These are phyloP conservation scores for Malurus splendens DNA, from an alignment of 2,797 vertebrate genomes.

Conservation along the genomic window DNA sequence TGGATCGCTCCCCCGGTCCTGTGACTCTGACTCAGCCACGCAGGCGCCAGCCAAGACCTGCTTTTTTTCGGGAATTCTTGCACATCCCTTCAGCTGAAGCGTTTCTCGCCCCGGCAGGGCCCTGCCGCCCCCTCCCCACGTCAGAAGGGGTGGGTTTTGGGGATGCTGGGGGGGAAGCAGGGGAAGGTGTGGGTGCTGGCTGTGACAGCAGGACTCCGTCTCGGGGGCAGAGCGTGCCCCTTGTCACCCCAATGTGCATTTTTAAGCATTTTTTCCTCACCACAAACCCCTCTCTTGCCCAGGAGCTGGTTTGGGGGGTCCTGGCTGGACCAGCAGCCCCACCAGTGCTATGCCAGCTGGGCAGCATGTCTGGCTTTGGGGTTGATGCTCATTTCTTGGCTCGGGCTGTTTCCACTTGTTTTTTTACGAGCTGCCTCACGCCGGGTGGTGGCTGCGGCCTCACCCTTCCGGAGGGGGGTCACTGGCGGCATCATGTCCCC, in stretches of 20 bases:
- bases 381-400: not conserved
- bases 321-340: not conserved
- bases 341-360: accelerated
- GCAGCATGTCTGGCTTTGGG: accelerated
- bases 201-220: not conserved
- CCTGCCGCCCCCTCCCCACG: not conserved
- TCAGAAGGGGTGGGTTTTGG: not conserved
- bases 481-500: not conserved
- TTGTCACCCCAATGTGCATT: accelerated
- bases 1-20: conserved; percentile 1
- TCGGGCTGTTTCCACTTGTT: conserved; percentile 6
- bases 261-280: not conserved
- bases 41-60: conserved; percentile 35
- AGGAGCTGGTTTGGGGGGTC: accelerated
- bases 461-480: not conserved
- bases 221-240: accelerated
- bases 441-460: conserved; percentile 11
- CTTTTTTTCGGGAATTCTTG: conserved; percentile 28
- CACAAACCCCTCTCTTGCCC: accelerated
- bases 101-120: not conserved
- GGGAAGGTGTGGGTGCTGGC: not conserved
- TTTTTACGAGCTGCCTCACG: not conserved
- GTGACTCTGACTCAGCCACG: conserved; percentile 68
- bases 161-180: not conserved
- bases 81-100: not conserved